phyloP scores from a whole-genome alignment of 2,888 invertebrate species.

The Sinohyriopsis cumingii region DNA sequence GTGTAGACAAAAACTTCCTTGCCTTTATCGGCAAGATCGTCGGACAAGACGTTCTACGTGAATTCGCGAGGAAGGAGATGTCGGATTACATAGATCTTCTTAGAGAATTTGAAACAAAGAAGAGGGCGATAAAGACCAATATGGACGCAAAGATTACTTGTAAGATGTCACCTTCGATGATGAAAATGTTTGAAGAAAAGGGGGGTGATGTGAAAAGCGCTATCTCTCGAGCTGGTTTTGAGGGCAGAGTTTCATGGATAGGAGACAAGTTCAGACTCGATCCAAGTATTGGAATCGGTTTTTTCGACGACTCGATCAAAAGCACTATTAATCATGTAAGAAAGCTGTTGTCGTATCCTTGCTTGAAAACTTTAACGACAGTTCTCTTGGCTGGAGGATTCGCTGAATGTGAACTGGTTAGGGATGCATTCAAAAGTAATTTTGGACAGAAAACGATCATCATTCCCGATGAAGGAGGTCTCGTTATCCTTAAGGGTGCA shows the following conservation, averaged over 20 bases:
- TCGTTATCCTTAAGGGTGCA: slow-evolving; percentile 40
- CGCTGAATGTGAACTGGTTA: slow-evolving; percentile 25
- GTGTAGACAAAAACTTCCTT: no score
- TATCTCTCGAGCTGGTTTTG: neutral
- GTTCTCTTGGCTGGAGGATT: slow-evolving; percentile 22
- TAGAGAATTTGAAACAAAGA: no score
- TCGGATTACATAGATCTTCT: no score
- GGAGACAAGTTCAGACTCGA: slow-evolving; percentile 21
- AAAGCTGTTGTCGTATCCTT: slow-evolving; percentile 9
- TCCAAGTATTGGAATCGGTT: slow-evolving; percentile 5
- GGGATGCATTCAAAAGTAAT: slow-evolving; percentile 11
- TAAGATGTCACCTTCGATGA: no score
- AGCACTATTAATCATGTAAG: slow-evolving; percentile 14
- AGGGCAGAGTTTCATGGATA: slow-evolving; percentile 9
- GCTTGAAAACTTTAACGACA: slow-evolving; percentile 7
- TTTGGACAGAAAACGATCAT: slow-evolving; percentile 6
- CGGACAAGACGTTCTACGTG: no score
- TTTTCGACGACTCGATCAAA: slow-evolving; percentile 18
- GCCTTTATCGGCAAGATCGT: no score
- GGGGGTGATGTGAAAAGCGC: no score
- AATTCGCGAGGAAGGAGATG: no score
- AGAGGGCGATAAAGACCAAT: no score
- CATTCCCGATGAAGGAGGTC: slow-evolving; percentile 31
- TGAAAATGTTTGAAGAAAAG: no score
- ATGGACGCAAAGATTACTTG: no score